Conservation (phyloP, 2,888 invertebrate species). For the Apodemia zela region DNA sequence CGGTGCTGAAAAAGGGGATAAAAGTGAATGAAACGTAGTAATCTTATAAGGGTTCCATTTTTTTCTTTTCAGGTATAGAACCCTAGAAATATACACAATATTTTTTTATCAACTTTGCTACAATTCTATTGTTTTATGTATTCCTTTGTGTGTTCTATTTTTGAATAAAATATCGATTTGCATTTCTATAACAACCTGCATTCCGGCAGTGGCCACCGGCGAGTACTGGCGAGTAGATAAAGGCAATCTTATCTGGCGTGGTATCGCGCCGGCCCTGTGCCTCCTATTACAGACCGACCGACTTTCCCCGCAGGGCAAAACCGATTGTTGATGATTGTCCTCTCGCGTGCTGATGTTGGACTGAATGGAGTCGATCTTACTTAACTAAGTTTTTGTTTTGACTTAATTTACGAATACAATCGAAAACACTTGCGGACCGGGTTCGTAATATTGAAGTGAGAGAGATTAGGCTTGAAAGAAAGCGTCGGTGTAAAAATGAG, state of each 20-base stretch:
- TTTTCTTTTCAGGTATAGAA: too few species aligned
- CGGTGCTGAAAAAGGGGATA: too few species aligned
- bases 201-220: conserved; percentile 18
- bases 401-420: too few species aligned
- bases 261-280: conserved; percentile 49
- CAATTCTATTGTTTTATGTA: not conserved
- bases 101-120: not conserved
- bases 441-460: too few species aligned
- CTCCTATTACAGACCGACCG: conserved; percentile 63
- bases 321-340: conserved; percentile 24
- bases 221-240: conserved; percentile 26
- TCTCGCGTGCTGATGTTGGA: conserved; percentile 16
- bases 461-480: too few species aligned
- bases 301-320: conserved; percentile 61
- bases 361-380: conserved; percentile 17
- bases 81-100: too few species aligned
- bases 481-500: too few species aligned
- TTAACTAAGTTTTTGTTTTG: conserved; percentile 11
- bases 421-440: too few species aligned
- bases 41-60: too few species aligned
- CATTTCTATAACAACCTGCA: conserved; percentile 18
- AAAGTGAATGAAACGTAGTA: too few species aligned
- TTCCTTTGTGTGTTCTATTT: conserved; percentile 10
- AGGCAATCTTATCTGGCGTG: conserved; percentile 52
- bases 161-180: conserved; percentile 20